Evolutionary conservation across 2,888 invertebrate species (phyloP).

Genomic region (Agrilus mali): DNA sequence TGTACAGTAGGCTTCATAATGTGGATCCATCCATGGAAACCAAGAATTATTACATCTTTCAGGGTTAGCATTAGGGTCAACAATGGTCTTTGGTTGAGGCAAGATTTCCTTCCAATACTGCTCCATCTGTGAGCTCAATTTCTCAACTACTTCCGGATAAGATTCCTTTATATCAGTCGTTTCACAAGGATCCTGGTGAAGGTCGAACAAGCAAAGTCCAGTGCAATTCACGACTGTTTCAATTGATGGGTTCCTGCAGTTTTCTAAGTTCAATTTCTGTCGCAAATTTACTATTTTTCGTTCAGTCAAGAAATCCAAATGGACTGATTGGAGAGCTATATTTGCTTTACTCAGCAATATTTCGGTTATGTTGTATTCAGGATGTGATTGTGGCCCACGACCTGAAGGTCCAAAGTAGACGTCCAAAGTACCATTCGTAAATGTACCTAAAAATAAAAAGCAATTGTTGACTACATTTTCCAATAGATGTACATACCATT

Average conservation of each 20-base stretch:
- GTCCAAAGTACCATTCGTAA: no score
- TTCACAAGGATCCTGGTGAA: conserved; percentile 12
- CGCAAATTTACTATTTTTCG: no score
- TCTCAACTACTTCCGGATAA: conserved; percentile 6
- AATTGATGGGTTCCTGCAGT: no score
- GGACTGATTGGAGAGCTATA: no score
- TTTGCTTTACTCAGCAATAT: no score
- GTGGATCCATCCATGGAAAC: conserved; percentile 10
- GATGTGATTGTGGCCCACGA: no score
- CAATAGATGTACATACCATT: conserved; percentile 18
- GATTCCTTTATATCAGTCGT: conserved; percentile 6
- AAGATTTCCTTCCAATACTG: conserved; percentile 4
- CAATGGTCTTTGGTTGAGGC: conserved; percentile 8
- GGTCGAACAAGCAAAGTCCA: conserved; percentile 9
- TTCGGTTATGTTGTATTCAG: no score
- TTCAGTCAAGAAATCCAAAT: no score
- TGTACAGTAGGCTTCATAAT: no score
- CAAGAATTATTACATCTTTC: conserved; percentile 7
- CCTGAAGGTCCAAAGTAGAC: no score
- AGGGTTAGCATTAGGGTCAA: conserved; percentile 9
- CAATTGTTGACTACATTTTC: no score
- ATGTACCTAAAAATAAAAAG: neutral
- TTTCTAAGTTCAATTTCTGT: no score
- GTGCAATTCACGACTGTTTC: neutral
- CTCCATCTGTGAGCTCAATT: conserved; percentile 7